phyloP scores from a whole-genome alignment of 2,113 vertebrate species.

The Ictalurus punctatus region DNA sequence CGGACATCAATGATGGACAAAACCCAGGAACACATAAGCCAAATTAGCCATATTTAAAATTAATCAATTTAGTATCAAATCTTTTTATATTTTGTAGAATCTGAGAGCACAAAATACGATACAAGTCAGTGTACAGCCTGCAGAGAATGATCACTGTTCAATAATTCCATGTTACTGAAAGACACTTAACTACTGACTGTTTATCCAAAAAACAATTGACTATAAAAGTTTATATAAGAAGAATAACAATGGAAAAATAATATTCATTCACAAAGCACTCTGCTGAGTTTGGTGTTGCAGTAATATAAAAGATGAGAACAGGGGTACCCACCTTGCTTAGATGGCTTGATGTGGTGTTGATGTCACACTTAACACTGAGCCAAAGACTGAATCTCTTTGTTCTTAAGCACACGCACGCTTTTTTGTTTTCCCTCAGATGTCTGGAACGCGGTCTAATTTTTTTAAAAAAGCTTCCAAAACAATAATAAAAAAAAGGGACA shows the following conservation, averaged over 20 bases:
- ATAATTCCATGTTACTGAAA: neutral
- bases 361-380: constrained; percentile 58
- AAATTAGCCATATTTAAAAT: neutral
- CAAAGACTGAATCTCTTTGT: constrained; percentile 64
- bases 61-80: neutral
- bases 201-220: neutral
- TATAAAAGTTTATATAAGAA: neutral
- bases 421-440: constrained; percentile 62
- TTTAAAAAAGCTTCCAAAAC: constrained; percentile 52
- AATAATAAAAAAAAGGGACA: constrained; percentile 56
- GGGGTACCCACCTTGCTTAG: constrained; percentile 66
- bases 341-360: constrained; percentile 61
- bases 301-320: neutral
- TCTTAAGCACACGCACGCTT: constrained; percentile 67
- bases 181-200: neutral
- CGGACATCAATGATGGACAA: neutral
- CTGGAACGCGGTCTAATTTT: constrained; percentile 68
- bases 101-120: neutral
- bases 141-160: neutral
- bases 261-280: neutral
- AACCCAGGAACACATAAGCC: neutral
- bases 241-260: neutral
- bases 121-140: neutral
- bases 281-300: neutral
- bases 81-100: no score